Evolutionary conservation across 2,888 invertebrate genomes (phyloP), one percentile per base, ranked within the genome.

Genomic region (Dione vanillae): DNA sequence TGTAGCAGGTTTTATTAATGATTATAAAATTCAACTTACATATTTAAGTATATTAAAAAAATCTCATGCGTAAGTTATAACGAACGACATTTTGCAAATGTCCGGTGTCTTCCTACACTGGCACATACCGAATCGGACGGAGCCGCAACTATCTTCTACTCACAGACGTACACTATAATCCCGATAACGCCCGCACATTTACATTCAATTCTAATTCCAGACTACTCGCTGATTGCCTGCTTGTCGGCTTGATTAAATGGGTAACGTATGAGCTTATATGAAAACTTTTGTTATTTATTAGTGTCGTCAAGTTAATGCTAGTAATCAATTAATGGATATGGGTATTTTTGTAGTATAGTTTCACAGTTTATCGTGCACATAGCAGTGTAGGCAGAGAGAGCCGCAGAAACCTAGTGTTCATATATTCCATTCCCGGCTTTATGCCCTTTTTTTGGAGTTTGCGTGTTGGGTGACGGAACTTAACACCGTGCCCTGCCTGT

Each of bases 161-260:
- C 84, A 88, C 93, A 93, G 92, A 90, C 90, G 91, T 89, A 89
- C 91, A 94, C 94, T 93, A 94, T 94, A 93, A 94, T 94, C 93
- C 93, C 90, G 94, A 94, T 94, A 94, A 94, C 92, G 92, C 94
- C 94, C 94, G 94, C 94, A 94, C 94, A 94, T 94, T 94, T 94
- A 94, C 94, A 94, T 94, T 93, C 92, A 93, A 93, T 93, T 92
- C 92, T 92, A 92, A 93, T 93, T 92, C 85, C 82, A 86, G 83
- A 82, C 90, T 88, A 86, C 87, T 87, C 79, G 79, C 86, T 91
- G 92, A 93, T 93, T 91, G 91, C 91, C 87, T 90, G 86, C 86
- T 88, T 88, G 90, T 88, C 82, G 77, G 76, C 83, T 89, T 92
- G 91, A 93, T 93, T 92, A 92, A 92, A 91, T 71, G 70, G 72